Percentiles rank a stretch among this genome's conserved stretches.
Evolutionary conservation across 2,888 invertebrate genomes (phyloP).

Genomic region (Melanostoma scalare): DNA sequence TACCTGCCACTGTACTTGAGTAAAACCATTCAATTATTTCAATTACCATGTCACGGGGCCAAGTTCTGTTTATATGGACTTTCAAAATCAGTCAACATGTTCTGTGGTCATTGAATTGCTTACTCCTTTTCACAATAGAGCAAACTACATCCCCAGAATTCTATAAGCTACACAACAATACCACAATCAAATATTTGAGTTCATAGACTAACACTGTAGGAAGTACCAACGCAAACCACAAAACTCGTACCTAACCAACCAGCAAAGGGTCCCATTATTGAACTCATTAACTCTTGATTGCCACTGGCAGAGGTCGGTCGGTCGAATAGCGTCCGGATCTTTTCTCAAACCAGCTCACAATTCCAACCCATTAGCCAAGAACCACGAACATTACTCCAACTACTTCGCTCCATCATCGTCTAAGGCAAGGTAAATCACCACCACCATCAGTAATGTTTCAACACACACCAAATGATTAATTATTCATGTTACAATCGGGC

Average conservation of each 20-base stretch:
- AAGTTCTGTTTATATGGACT: too few relatives aligned
- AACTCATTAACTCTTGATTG: constrained; percentile 45
- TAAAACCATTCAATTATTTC: too few relatives aligned
- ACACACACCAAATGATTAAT: constrained; percentile 58
- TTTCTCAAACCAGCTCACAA: constrained; percentile 4
- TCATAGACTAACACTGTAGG: background rate
- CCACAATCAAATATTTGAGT: background rate
- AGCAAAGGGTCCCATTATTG: constrained; percentile 27
- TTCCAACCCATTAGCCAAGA: constrained; percentile 2
- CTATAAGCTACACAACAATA: too few relatives aligned
- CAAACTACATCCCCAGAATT: too few relatives aligned
- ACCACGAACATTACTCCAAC: constrained; percentile 16
- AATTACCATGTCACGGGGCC: too few relatives aligned
- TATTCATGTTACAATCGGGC: constrained; percentile 53
- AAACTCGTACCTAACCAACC: constrained; percentile 27
- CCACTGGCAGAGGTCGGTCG: constrained; percentile 13
- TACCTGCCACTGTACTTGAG: too few relatives aligned
- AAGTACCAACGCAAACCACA: background rate
- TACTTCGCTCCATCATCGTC: constrained; percentile 15
- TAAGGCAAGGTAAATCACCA: constrained; percentile 53
- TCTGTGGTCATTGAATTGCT: too few relatives aligned
- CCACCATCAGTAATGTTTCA: constrained; percentile 19
- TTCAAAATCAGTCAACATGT: too few relatives aligned
- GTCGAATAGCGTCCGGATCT: background rate
- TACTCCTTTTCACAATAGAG: too few relatives aligned